These are phyloP conservation scores for Drosophila histrio DNA, from an alignment of 2,888 invertebrate genomes.

Conservation along the genomic window DNA sequence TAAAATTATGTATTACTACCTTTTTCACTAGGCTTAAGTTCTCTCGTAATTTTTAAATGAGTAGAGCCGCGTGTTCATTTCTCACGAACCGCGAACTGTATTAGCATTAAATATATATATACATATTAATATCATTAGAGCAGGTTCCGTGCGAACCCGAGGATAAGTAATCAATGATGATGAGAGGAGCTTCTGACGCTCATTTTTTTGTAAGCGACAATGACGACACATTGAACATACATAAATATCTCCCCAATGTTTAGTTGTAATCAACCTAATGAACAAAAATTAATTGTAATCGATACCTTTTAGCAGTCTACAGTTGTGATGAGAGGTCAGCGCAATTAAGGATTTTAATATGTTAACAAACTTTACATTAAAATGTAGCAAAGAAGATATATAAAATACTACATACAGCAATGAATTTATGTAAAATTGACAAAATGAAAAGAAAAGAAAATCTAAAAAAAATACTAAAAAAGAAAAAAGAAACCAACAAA, in stretches of 20 bases:
- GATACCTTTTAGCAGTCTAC: constrained; percentile 65
- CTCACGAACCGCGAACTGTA: constrained; percentile 47
- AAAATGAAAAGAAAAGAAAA: constrained; percentile 22
- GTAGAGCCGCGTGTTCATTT: constrained; percentile 54
- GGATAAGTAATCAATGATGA: background rate
- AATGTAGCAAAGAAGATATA: constrained; percentile 73
- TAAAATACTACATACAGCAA: constrained; percentile 54
- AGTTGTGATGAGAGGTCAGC: constrained; percentile 63
- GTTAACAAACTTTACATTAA: constrained; percentile 63
- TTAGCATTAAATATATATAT: constrained; percentile 56
- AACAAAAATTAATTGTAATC: constrained; percentile 60
- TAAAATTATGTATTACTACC: constrained; percentile 57
- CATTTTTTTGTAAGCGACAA: constrained; percentile 49
- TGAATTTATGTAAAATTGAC: constrained; percentile 62
- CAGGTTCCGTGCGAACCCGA: constrained; percentile 41
- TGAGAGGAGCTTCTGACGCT: constrained; percentile 39
- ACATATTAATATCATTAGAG: constrained; percentile 47
- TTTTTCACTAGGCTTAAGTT: constrained; percentile 70
- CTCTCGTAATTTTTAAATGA: constrained; percentile 61
- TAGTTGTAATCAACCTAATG: constrained; percentile 65
- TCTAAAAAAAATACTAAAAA: constrained; percentile 22
- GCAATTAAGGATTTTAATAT: constrained; percentile 64
- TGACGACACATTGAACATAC: constrained; percentile 48
- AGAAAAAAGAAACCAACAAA: constrained; percentile 31
- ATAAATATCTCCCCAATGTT: constrained; percentile 54